Conservation (phyloP, 1,140 invertebrate species). For the Orius insidiosus region DNA sequence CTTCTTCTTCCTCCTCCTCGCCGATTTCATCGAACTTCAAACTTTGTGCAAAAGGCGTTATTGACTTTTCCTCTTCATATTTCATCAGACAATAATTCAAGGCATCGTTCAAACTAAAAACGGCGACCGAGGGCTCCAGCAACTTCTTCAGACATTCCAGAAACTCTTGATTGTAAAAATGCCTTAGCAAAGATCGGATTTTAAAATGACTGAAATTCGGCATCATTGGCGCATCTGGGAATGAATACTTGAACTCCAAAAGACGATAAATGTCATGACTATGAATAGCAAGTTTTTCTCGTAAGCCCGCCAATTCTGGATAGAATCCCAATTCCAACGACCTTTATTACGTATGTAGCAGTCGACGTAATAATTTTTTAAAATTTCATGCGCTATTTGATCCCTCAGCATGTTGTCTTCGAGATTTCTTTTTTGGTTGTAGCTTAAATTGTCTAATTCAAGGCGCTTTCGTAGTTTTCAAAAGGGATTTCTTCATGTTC, state of each 20-base stretch:
- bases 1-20: constrained; percentile 1
- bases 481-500: too few species aligned
- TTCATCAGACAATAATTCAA: constrained; percentile 34
- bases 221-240: constrained; percentile 23
- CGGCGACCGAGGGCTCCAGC: constrained; percentile 29
- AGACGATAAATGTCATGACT: constrained; percentile 37
- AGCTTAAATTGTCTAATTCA: too few species aligned
- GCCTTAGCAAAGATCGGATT: constrained; percentile 30
- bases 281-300: constrained; percentile 28
- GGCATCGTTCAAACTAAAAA: constrained; percentile 33
- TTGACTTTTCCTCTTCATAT: constrained; percentile 8
- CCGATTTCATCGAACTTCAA: constrained; percentile 16
- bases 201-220: constrained; percentile 27
- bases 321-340: constrained; percentile 19
- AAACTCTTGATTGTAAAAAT: constrained; percentile 26
- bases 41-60: constrained; percentile 24
- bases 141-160: constrained; percentile 26
- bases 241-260: constrained; percentile 34
- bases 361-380: background rate
- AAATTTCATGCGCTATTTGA: too few species aligned
- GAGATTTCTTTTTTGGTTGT: too few species aligned
- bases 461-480: too few species aligned
- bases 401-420: too few species aligned
- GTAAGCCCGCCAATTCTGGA: constrained; percentile 2
- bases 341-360: constrained; percentile 2